Evolutionary conservation across 1,140 invertebrate genomes (phyloP).

Genomic region (Ips nitidus): DNA sequence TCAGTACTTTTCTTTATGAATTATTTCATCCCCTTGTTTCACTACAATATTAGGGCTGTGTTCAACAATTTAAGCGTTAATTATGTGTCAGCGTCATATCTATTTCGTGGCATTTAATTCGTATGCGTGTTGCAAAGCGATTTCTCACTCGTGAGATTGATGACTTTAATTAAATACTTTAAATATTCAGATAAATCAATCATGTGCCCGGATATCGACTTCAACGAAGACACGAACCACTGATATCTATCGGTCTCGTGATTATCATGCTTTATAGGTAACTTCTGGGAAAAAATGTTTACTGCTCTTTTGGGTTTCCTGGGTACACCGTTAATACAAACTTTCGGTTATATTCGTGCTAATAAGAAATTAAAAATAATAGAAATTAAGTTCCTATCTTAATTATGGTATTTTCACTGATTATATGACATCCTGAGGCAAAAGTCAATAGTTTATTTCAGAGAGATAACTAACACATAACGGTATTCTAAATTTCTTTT

Average conservation of each 20-base stretch:
- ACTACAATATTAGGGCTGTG: not conserved
- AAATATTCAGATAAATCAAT: conserved; percentile 26
- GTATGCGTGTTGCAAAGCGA: conserved; percentile 12
- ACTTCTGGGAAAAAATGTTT: not conserved
- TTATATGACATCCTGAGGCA: too few relatives aligned
- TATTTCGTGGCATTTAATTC: conserved; percentile 17
- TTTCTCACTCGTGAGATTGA: conserved; percentile 16
- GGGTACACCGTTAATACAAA: too few relatives aligned
- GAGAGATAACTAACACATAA: too few relatives aligned
- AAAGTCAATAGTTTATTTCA: too few relatives aligned
- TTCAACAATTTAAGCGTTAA: conserved; percentile 8
- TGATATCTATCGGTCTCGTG: conserved; percentile 18
- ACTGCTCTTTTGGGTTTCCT: too few relatives aligned
- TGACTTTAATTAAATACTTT: conserved; percentile 21
- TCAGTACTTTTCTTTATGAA: not conserved
- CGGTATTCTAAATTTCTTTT: too few relatives aligned
- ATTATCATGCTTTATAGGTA: conserved; percentile 9
- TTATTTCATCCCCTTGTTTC: not conserved
- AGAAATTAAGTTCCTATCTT: too few relatives aligned
- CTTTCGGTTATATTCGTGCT: too few relatives aligned
- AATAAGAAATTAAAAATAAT: too few relatives aligned
- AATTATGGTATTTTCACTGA: too few relatives aligned
- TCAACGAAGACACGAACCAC: conserved; percentile 16
- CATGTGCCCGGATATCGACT: conserved; percentile 18
- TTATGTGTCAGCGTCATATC: conserved; percentile 17